Conservation (phyloP, 2,113 vertebrate species). For the Esox niger region DNA sequence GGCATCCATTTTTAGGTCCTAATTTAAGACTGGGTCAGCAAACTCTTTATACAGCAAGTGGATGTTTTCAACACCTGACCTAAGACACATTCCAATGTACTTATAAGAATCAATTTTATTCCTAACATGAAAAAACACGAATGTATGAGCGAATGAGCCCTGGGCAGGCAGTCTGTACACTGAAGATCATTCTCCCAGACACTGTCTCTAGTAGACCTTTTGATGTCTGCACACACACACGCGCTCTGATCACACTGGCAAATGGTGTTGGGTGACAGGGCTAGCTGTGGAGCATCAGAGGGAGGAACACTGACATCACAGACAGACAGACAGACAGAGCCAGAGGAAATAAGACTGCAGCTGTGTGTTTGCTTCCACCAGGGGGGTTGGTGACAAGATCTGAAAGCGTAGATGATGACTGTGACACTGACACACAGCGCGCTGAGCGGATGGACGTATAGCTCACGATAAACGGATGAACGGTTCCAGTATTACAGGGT, state of each 20-base stretch:
- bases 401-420: slow-evolving; percentile 35
- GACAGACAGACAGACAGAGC: neutral
- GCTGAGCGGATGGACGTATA: neutral
- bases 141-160: no score
- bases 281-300: slow-evolving; percentile 14
- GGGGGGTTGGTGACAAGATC: slow-evolving; percentile 36
- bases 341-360: slow-evolving; percentile 27
- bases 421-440: slow-evolving; percentile 6
- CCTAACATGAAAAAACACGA: no score
- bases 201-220: neutral
- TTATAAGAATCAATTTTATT: no score
- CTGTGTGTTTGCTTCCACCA: slow-evolving; percentile 47
- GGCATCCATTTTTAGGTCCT: slow-evolving; percentile 25
- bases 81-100: slow-evolving; percentile 7
- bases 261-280: slow-evolving; percentile 13
- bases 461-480: neutral
- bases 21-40: slow-evolving; percentile 24
- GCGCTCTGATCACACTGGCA: neutral
- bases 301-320: neutral
- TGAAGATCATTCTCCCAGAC: slow-evolving; percentile 4
- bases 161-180: neutral
- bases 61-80: no score
- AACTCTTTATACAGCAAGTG: neutral
- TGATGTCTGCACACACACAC: neutral
- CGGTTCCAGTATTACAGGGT: neutral